Percentiles rank a stretch among this genome's conserved stretches.
These are phyloP conservation scores for Folsomia candida DNA, from an alignment of 2,888 invertebrate genomes.

Conservation along the genomic window DNA sequence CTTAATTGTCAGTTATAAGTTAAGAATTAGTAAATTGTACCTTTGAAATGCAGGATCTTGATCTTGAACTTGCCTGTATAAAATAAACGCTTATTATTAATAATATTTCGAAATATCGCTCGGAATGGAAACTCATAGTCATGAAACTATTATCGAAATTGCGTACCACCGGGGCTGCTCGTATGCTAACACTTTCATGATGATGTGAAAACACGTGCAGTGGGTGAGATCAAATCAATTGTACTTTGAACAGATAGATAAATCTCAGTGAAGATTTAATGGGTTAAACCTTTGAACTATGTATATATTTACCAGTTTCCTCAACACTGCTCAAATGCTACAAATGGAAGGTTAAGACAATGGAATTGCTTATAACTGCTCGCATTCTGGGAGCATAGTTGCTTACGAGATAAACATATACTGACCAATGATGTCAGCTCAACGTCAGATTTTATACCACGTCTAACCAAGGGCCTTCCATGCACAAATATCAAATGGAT, in stretches of 20 bases:
- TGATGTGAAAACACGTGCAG: not conserved
- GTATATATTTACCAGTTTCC: not conserved
- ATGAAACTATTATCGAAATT: no score
- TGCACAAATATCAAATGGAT: not conserved
- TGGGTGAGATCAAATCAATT: not conserved
- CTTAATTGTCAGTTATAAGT: no score
- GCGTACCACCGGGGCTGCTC: not conserved
- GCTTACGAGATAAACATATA: conserved; percentile 8
- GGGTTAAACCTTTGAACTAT: not conserved
- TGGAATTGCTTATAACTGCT: not conserved
- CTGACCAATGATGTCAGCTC: conserved; percentile 22
- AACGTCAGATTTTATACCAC: conserved; percentile 23
- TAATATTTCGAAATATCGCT: not conserved
- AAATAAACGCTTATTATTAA: not conserved
- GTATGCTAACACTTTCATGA: not conserved
- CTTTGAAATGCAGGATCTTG: conserved; percentile 97
- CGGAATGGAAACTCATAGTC: not conserved
- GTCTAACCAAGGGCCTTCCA: conserved; percentile 5
- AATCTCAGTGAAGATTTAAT: not conserved
- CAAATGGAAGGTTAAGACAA: not conserved
- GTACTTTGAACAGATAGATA: no score
- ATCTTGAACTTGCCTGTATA: conserved; percentile 89
- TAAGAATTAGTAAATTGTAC: no score
- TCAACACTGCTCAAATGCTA: not conserved
- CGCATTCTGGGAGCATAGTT: not conserved